Evolutionary conservation across 2,113 vertebrate species (phyloP).

Genomic region (Onychorhynchus coronatus): DNA sequence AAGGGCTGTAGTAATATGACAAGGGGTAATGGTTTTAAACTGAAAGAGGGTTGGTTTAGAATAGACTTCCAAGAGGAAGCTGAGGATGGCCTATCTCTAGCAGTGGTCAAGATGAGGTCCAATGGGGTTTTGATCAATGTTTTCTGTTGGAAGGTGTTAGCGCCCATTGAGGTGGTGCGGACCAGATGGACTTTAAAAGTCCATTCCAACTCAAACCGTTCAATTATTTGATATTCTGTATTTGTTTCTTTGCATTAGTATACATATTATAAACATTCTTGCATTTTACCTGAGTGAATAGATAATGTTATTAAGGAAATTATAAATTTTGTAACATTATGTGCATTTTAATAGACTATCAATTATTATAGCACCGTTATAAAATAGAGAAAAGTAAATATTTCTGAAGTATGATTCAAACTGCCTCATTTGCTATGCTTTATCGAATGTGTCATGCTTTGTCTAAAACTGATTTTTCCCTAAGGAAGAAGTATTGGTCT

Average conservation of each 20-base stretch:
- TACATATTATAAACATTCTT: not conserved
- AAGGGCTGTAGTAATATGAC: not conserved
- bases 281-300: not conserved
- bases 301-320: not conserved
- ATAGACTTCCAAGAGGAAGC: not conserved
- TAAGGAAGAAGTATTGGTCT: not conserved
- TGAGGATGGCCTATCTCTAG: not conserved
- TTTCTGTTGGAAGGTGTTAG: not conserved
- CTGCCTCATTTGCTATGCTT: not conserved
- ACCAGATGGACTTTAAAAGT: not conserved
- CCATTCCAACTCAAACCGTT: not conserved
- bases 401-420: not conserved
- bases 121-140: not conserved
- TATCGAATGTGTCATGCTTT: not conserved
- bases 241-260: not conserved
- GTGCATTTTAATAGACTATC: not conserved
- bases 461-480: not conserved
- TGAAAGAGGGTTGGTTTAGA: not conserved
- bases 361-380: not conserved
- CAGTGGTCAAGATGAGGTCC: not conserved
- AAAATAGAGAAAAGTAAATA: not conserved
- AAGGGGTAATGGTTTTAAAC: not conserved
- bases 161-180: accelerated
- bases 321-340: not conserved
- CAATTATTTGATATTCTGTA: not conserved